phyloP scores from a whole-genome alignment of 2,888 invertebrate genomes.

The Orthonevra nobilis region DNA sequence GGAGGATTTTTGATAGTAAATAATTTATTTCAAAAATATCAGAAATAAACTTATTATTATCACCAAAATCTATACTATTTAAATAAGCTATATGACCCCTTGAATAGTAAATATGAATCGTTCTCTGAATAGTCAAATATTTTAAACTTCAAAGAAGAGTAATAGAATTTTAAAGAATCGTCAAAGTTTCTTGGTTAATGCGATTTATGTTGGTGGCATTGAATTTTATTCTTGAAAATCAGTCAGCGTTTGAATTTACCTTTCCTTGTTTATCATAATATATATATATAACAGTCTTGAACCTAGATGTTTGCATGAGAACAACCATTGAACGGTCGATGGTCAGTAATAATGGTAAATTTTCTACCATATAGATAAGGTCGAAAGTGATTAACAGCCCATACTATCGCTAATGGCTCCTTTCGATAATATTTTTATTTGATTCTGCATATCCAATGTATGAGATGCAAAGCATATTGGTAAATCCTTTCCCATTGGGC shows the following conservation, averaged over 20 bases:
- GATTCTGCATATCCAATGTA: not conserved
- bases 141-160: too few species aligned
- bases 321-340: not conserved
- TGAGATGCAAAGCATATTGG: not conserved
- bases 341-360: not conserved
- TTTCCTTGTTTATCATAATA: not conserved
- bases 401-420: not conserved
- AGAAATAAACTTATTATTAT: not conserved
- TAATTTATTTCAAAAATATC: too few species aligned
- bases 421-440: not conserved
- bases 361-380: not conserved
- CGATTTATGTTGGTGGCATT: too few species aligned
- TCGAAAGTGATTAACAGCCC: too few species aligned
- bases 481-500: not conserved
- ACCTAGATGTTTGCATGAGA: not conserved
- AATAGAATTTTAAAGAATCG: too few species aligned
- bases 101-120: not conserved
- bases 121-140: not conserved
- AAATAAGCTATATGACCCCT: not conserved
- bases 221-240: too few species aligned
- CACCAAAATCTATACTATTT: not conserved
- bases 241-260: not conserved
- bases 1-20: not conserved
- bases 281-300: constrained; percentile 1
- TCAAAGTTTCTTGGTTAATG: too few species aligned